phyloP scores from a whole-genome alignment of 2,888 invertebrate species.

The Caenorhabditis drosophilae region DNA sequence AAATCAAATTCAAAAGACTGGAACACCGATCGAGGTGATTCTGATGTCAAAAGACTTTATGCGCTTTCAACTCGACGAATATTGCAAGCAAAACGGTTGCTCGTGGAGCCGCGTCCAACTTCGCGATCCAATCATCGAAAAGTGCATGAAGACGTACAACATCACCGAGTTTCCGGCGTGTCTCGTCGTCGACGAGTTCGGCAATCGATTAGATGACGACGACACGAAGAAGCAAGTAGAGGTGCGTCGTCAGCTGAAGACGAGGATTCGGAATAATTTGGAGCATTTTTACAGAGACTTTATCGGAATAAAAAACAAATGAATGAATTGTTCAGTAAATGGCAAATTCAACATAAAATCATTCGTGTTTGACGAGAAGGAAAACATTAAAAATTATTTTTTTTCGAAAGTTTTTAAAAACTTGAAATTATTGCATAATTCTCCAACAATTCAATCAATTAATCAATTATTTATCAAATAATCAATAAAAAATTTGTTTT shows the following conservation, averaged over 20 bases:
- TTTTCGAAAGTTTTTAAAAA: neutral
- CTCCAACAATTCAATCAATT: no score
- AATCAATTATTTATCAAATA: no score
- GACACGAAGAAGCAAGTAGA: conserved; percentile 19
- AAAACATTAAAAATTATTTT: neutral
- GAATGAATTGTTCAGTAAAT: neutral
- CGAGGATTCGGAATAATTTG: neutral
- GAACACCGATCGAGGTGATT: conserved; percentile 34
- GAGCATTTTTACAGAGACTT: neutral
- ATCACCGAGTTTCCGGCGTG: conserved; percentile 27
- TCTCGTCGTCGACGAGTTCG: conserved; percentile 29
- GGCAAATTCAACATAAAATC: neutral
- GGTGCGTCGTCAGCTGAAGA: neutral
- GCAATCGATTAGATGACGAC: conserved; percentile 18
- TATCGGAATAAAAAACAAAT: neutral
- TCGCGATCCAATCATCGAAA: conserved; percentile 24
- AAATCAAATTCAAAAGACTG: conserved; percentile 17
- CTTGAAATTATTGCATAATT: no score
- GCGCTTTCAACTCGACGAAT: conserved; percentile 31
- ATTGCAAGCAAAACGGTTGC: conserved; percentile 28
- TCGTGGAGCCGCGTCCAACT: conserved; percentile 28
- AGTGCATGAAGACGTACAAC: conserved; percentile 24
- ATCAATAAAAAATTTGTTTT: no score
- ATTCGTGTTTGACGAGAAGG: no score
- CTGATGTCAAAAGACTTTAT: conserved; percentile 32